Conservation (phyloP, 2,113 vertebrate species). For the Bothrops jararaca region DNA sequence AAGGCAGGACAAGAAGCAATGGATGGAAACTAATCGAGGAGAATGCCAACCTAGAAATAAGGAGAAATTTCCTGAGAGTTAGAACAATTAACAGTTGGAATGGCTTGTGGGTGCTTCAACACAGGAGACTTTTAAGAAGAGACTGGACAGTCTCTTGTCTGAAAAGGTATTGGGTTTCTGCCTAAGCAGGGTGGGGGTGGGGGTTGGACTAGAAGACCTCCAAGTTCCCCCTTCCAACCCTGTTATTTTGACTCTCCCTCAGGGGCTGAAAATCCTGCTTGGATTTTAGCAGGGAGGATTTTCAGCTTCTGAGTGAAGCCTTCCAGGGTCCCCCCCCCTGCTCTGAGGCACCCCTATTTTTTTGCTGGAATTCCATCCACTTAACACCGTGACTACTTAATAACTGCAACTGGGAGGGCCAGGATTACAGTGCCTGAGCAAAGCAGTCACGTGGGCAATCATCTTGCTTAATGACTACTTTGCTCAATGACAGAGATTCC, state of each 20-base stretch:
- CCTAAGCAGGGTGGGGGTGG: neutral
- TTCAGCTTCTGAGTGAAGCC: neutral
- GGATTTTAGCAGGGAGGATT: neutral
- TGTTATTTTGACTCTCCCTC: neutral
- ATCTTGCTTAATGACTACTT: neutral
- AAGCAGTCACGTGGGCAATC: neutral
- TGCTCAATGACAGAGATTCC: neutral
- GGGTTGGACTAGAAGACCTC: neutral
- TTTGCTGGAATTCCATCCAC: neutral
- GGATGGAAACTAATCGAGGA: neutral
- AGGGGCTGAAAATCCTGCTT: neutral
- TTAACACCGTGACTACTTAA: neutral
- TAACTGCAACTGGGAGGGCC: neutral
- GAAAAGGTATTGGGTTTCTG: neutral
- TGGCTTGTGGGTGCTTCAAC: neutral
- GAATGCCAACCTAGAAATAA: neutral
- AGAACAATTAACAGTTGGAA: neutral
- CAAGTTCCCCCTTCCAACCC: neutral
- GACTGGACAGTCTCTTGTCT: neutral
- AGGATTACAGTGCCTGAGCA: neutral
- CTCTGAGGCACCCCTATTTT: neutral
- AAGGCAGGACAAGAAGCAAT: neutral
- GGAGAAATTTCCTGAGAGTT: neutral
- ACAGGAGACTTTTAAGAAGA: neutral
- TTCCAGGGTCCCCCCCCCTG: neutral